A percentile compares a stretch with the other conserved stretches of the same genome.
These are phyloP conservation scores for Spodoptera litura DNA, from an alignment of 1,140 invertebrate species.

Conservation along the genomic window DNA sequence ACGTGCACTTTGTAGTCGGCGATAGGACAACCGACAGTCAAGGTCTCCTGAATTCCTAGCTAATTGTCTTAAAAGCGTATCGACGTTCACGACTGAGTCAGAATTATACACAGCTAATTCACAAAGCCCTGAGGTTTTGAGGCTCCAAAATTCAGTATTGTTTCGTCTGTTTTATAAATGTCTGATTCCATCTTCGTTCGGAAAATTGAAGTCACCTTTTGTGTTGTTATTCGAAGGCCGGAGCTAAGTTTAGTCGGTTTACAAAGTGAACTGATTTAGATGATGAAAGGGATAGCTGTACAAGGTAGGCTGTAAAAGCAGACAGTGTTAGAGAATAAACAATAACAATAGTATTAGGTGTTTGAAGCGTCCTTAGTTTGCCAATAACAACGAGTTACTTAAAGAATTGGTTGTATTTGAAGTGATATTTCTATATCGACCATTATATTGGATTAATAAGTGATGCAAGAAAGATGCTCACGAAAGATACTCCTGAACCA, in stretches of 20 bases:
- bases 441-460: too few species aligned
- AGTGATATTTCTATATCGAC: too few species aligned
- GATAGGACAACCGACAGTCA: slow-evolving; percentile 21
- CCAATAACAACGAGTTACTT: too few species aligned
- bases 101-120: not conserved
- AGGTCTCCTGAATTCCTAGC: slow-evolving; percentile 20
- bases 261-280: slow-evolving; percentile 1
- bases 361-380: too few species aligned
- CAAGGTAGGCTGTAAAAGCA: too few species aligned
- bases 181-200: too few species aligned
- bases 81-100: slow-evolving; percentile 17
- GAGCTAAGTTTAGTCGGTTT: not conserved
- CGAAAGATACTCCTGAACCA: too few species aligned
- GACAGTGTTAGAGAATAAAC: too few species aligned
- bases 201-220: too few species aligned
- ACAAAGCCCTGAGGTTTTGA: not conserved
- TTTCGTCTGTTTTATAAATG: not conserved
- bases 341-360: too few species aligned
- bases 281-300: not conserved
- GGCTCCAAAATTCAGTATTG: slow-evolving; percentile 3
- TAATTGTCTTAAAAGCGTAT: slow-evolving; percentile 19
- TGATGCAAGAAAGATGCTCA: too few species aligned
- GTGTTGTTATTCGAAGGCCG: slow-evolving; percentile 5
- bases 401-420: too few species aligned
- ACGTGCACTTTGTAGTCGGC: slow-evolving; percentile 21